A percentile compares a stretch with the other conserved stretches of the same genome.
These are phyloP conservation scores for Sporophila hypoxantha DNA, from an alignment of 2,113 vertebrate species.

Conservation along the genomic window DNA sequence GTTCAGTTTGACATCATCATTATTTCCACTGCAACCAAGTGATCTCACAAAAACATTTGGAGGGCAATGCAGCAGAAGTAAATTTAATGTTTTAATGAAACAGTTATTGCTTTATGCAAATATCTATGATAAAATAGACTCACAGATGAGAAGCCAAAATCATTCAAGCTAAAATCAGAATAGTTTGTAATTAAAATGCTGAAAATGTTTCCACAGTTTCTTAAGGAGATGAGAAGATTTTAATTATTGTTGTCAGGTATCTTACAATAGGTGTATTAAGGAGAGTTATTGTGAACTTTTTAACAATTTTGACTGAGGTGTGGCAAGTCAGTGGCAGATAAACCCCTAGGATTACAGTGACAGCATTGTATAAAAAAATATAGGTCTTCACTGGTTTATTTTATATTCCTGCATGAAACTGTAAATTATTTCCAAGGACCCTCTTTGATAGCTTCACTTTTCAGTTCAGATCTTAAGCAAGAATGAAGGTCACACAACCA, in stretches of 20 bases:
- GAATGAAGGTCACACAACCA: neutral
- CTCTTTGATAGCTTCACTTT: neutral
- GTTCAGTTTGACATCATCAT: neutral
- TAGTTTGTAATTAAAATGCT: conserved; percentile 18
- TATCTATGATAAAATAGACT: neutral
- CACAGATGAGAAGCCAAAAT: conserved; percentile 3
- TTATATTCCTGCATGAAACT: neutral
- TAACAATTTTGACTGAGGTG: neutral
- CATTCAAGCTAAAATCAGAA: conserved; percentile 23
- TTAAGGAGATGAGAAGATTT: neutral
- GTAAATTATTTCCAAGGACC: neutral
- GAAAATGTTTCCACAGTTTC: neutral
- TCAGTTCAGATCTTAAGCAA: neutral
- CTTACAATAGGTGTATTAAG: neutral
- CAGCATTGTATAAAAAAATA: neutral
- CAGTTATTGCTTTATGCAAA: neutral
- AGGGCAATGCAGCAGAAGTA: neutral
- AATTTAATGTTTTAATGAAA: conserved; percentile 18
- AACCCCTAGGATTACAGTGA: neutral
- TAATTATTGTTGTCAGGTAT: conserved; percentile 19
- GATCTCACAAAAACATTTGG: neutral
- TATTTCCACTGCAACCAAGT: neutral
- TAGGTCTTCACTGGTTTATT: neutral
- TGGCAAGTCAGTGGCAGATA: neutral
- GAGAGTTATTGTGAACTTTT: neutral